Evolutionary conservation across 2,888 invertebrate genomes (phyloP), one percentile per base, ranked within the genome.

Genomic region (Tachina grossa): DNA sequence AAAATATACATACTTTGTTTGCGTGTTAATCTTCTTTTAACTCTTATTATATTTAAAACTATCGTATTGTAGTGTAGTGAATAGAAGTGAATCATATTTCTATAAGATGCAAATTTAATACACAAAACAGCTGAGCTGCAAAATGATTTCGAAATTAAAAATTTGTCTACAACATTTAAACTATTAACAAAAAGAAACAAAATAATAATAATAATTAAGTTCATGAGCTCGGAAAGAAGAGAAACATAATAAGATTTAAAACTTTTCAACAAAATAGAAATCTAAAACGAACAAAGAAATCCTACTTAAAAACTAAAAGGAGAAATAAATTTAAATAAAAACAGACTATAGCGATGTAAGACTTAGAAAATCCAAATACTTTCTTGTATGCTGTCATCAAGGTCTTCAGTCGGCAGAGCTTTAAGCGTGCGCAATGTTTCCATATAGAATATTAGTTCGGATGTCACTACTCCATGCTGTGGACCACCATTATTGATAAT

Each of bases 401-500:
- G 93, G 91, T 96, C 96, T 89, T 95, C 95, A 81, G 94, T 94
- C 47, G 96, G 96, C 89, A 97, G 93, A 45, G 97, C 96, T 91
- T 96, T 95, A 47, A 97, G 93, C 88, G 96, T 96, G 90, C 96
- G 95, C 89, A 98, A 94, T 80, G 97, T 97, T 93, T 97, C 97
- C 90, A 97, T 94, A 92, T 98, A 98, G 93, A 98, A 98, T 85
- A 97, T 97, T 90, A 98, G 93, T 93, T 98, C 98, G 10, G 97
- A 97, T 49, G 97, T 97, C n/a, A 98, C 98, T 75, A 97, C 95
- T 57, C 98, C 98, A 92, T 98, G 98, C 91, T 98, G 97, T 2
- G 98, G 98, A 66, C 98, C 98, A n/a, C 98, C 98, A 93, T 98
- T 97, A 89, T 98, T 98, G 79, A 96, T 95, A 88, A 99, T 97